Base-by-base conservation (phyloP, 2,113 vertebrate genomes). In the Aythya baeri region DNA sequence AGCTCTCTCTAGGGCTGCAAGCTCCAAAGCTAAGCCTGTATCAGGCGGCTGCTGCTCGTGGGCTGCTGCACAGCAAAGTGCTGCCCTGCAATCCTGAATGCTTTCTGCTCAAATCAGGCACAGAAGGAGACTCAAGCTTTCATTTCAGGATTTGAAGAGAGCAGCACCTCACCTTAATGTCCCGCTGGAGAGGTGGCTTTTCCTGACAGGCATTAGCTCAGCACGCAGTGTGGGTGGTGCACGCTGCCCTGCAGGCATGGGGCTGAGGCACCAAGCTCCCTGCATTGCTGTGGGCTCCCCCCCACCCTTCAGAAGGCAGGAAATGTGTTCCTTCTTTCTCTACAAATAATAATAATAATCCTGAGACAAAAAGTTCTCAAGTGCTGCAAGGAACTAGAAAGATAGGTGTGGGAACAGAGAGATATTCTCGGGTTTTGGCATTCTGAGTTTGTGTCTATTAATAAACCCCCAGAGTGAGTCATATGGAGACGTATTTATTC, bases 361-460 rank as follows among this genome's bases (percentile, higher is more conserved):
- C 25, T 6, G 49, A 85, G 75, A 55, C 43, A 57, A 25, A 49
- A 91, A 88, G 68, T 67, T 82, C 89, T 59, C 17, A 3, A 27
- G n/a, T 83, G 82, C 93, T 93, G 78, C 0, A 2, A 70, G 93
- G 58, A 76, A 68, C 58, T 71, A 62, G 75, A 94, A 85, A 93
- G 94, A 91, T 77, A 49, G 1, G 0, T 70, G 66, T 88, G 88
- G 73, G 91, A 88, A 71, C 34, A 7, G 81, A 86, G 77, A 59
- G 67, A 88, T 86, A 88, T 92, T 93, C 90, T 75, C 27, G 11
- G 80, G 31, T 27, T 87, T 86, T 88, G 58, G 92, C 80, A 82
- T 88, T 95, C 93, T 96, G 96, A 83, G 95, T 74, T 46, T 81
- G 83, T 92, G 83, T 52, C 97, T 97, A 95, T 97, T 96, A 95